A percentile compares a stretch with the other conserved stretches of the same genome.
Conservation (phyloP, 2,888 invertebrate genomes). For the Dromius quadrimaculatus region DNA sequence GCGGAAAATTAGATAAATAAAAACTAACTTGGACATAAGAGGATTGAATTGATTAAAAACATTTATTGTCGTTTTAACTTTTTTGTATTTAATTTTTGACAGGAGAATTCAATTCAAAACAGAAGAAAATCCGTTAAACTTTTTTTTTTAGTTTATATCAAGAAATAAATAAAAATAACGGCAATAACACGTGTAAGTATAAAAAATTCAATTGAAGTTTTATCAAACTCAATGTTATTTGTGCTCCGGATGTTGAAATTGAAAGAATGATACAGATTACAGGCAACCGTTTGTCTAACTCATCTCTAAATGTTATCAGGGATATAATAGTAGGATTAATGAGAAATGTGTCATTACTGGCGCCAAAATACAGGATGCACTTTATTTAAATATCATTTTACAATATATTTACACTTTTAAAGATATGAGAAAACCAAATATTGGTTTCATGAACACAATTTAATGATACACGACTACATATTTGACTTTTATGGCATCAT, state of each 20-base stretch:
- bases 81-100: background rate
- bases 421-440: too few species aligned
- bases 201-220: conserved; percentile 38
- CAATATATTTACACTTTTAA: too few species aligned
- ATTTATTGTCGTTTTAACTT: too few species aligned
- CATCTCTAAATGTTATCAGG: conserved; percentile 23
- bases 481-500: too few species aligned
- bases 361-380: conserved; percentile 23
- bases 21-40: too few species aligned
- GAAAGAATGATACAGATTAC: conserved; percentile 17
- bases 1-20: conserved; percentile 6
- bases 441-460: too few species aligned
- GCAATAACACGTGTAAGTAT: conserved; percentile 39
- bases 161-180: conserved; percentile 36
- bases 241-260: conserved; percentile 32
- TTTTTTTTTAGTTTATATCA: conserved; percentile 21
- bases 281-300: conserved; percentile 10
- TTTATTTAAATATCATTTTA: too few species aligned
- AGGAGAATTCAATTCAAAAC: background rate
- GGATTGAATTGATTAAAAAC: too few species aligned
- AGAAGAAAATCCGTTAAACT: conserved; percentile 27
- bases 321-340: conserved; percentile 28
- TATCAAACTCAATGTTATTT: conserved; percentile 2
- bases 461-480: too few species aligned
- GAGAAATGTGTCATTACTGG: conserved; percentile 33